These are phyloP conservation scores for Hemichromis elongatus DNA, from an alignment of 2,113 vertebrate species.

Conservation along the genomic window DNA sequence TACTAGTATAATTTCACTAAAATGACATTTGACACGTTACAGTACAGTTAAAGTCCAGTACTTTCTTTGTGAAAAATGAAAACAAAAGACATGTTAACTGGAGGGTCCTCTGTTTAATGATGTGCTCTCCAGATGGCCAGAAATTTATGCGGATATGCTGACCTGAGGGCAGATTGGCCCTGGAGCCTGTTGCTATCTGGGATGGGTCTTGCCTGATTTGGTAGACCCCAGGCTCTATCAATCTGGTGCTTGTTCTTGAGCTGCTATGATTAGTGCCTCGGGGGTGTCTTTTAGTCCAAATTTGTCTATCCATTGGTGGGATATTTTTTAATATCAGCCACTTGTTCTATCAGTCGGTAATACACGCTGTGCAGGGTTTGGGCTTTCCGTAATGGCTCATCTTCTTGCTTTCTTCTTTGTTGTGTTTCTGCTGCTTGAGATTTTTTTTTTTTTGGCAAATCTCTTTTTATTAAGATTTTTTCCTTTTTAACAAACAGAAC, in stretches of 20 bases:
- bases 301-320: background rate
- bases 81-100: background rate
- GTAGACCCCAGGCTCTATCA: background rate
- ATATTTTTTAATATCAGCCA: background rate
- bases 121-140: background rate
- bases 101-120: background rate
- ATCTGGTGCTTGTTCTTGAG: background rate
- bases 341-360: background rate
- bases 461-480: too few species aligned
- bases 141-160: background rate
- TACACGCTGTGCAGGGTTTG: background rate
- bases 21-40: background rate
- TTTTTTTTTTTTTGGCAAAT: too few species aligned
- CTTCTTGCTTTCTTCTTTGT: background rate
- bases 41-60: background rate
- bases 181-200: background rate
- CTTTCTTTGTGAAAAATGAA: background rate
- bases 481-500: too few species aligned
- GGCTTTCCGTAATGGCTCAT: background rate
- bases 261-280: background rate
- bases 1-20: background rate
- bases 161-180: background rate
- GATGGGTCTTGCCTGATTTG: background rate
- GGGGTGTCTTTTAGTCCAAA: background rate
- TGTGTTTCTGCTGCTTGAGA: background rate